Percentiles rank a stretch among this genome's conserved stretches.
phyloP scores from a whole-genome alignment of 1,140 invertebrate species.

The Atopsyche davidsoni region DNA sequence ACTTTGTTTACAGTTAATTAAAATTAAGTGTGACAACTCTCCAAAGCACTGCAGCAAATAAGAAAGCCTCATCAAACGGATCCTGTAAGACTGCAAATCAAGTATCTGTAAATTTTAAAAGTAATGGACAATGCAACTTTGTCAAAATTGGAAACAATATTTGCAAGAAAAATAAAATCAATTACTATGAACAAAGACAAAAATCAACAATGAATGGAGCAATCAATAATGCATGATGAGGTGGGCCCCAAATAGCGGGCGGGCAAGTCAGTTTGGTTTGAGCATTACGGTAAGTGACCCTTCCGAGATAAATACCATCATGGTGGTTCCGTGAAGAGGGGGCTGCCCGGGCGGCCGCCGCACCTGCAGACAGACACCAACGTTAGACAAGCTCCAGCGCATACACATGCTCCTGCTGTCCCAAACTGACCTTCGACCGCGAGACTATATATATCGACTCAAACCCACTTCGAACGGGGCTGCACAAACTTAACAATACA shows the following conservation, averaged over 20 bases:
- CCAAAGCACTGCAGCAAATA: slow-evolving; percentile 53
- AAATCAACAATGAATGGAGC: slow-evolving; percentile 27
- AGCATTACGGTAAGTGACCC: slow-evolving; percentile 51
- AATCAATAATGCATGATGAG: slow-evolving; percentile 27
- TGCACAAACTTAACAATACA: no score
- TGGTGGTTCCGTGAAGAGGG: slow-evolving; percentile 48
- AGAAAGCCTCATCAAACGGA: slow-evolving; percentile 38
- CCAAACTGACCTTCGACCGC: slow-evolving; percentile 26
- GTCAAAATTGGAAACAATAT: slow-evolving; percentile 27
- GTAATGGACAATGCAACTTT: slow-evolving; percentile 50
- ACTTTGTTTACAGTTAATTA: slow-evolving; percentile 52
- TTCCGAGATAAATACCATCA: slow-evolving; percentile 60
- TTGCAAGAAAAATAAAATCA: slow-evolving; percentile 25
- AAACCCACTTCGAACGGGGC: no score
- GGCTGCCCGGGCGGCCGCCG: slow-evolving; percentile 39
- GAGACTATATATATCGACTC: slow-evolving; percentile 4
- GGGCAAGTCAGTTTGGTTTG: slow-evolving; percentile 49
- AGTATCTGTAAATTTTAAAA: slow-evolving; percentile 44
- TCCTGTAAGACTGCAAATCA: slow-evolving; percentile 47
- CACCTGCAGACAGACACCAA: slow-evolving; percentile 52
- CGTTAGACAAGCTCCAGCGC: slow-evolving; percentile 49
- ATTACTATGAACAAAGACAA: slow-evolving; percentile 28
- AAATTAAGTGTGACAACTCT: slow-evolving; percentile 49
- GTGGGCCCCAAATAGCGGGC: slow-evolving; percentile 51
- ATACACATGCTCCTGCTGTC: slow-evolving; percentile 33